phyloP scores from a whole-genome alignment of 2,888 invertebrate genomes.

The Macrostomum cliftonense region DNA sequence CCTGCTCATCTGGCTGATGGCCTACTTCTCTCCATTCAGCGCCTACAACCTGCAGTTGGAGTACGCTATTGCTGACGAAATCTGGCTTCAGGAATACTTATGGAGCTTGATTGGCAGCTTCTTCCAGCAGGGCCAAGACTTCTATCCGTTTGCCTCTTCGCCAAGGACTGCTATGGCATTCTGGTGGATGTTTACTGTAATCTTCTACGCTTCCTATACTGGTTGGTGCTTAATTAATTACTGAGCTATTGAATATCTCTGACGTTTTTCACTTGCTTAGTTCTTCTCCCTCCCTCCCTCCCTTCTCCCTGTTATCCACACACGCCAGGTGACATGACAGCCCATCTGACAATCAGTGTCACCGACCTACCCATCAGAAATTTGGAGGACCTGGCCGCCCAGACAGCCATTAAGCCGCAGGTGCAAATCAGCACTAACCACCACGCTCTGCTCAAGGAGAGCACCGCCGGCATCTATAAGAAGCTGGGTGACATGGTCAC shows the following conservation, averaged over 20 bases:
- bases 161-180: neutral
- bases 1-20: neutral
- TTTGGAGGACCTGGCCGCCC: neutral
- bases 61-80: conserved; percentile 1
- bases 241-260: too few relatives aligned
- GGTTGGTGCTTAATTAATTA: neutral
- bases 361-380: neutral
- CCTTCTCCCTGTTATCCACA: too few relatives aligned
- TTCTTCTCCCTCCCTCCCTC: too few relatives aligned
- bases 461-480: too few relatives aligned
- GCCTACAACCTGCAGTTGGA: neutral
- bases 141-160: neutral
- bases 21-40: neutral
- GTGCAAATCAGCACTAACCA: too few relatives aligned
- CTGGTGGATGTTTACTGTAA: conserved; percentile 1
- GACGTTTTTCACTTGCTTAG: too few relatives aligned
- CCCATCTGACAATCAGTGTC: neutral
- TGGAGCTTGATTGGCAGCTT: conserved; percentile 1
- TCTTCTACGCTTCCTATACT: neutral
- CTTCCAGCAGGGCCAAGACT: neutral
- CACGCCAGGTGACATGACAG: neutral
- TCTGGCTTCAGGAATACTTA: neutral
- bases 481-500: too few relatives aligned
- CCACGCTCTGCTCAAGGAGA: too few relatives aligned
- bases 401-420: neutral